Base-by-base conservation (phyloP, 1,140 invertebrate species). In the Scaptomyza pallida region DNA sequence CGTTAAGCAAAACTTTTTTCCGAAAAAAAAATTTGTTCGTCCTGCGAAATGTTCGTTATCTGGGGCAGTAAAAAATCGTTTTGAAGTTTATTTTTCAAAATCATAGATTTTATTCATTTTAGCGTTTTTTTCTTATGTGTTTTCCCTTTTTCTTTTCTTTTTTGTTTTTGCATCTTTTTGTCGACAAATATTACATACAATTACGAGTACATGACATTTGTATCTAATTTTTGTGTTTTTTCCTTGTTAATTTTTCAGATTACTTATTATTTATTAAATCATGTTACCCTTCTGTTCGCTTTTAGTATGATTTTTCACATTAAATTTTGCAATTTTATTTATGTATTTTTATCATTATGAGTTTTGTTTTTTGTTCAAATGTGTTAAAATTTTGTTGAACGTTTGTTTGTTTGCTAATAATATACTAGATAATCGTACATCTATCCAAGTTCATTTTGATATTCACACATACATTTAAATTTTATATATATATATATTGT, bases 41-140 rank as follows among this genome's bases (percentile, higher is more conserved):
- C n/a, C n/a, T n/a, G n/a, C n/a, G n/a, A n/a, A n/a, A n/a, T n/a
- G n/a, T n/a, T n/a, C 23, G 23, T 23, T 23, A 5, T 23, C 23
- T 5, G 6, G 6, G 23, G 6, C 23, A 21, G 13, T 17, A n/a
- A 21, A 54, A 21, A 37, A 5, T n/a, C 5, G 6, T 21, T 21
- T 45, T 4, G 12, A 10, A 47, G n/a, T 47, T 44, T 72, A 19
- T 62, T 68, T n/a, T 73, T 77, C 59, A 77, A 77, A 77, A 77
- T 77, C 72, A 73, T 63, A 70, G 71, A 73, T 76, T 77, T 77
- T 77, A 77, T 77, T 77, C 44, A 47, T 69, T 60, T 77, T 71
- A 57, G 69, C 61, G 50, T 51, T 47, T 51, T 47, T 59, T 63
- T 26, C 16, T 62, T 69, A n/a, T n/a, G 33, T 35, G 51, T 61